phyloP scores from a whole-genome alignment of 2,113 vertebrate species.

The Rhinichthys klamathensis region DNA sequence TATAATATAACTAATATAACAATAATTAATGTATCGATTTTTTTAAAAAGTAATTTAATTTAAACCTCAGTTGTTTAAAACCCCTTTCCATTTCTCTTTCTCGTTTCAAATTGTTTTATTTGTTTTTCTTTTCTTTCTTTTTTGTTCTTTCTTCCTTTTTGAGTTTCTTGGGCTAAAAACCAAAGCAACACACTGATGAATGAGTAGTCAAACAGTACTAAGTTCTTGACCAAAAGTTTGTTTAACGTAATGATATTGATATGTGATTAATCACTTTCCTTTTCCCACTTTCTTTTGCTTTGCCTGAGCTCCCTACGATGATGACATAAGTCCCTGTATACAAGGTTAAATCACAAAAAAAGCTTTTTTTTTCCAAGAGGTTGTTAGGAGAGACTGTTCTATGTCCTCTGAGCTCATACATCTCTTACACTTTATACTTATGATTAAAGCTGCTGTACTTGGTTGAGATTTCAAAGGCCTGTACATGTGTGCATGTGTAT shows the following conservation, averaged over 20 bases:
- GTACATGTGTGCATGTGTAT: neutral
- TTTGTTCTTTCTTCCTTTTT: neutral
- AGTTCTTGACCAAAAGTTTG: conserved; percentile 74
- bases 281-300: neutral
- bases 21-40: too few relatives aligned
- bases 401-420: conserved; percentile 1
- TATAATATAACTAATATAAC: too few relatives aligned
- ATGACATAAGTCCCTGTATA: neutral
- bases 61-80: neutral
- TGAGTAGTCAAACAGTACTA: conserved; percentile 75
- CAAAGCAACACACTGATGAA: conserved; percentile 70
- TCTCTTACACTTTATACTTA: conserved; percentile 23
- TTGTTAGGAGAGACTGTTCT: neutral
- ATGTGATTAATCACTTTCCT: conserved; percentile 37
- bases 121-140: neutral
- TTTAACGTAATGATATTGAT: conserved; percentile 70
- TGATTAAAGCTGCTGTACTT: neutral
- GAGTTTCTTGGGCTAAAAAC: neutral
- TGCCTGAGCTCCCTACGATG: neutral
- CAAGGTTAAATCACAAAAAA: neutral
- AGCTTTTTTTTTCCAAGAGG: neutral
- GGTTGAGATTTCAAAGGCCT: conserved; percentile 23
- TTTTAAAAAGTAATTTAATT: neutral
- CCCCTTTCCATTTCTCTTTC: neutral
- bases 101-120: neutral